Evolutionary conservation across 2,797 vertebrate genomes (phyloP).

Genomic region (Ciconia nigra): DNA sequence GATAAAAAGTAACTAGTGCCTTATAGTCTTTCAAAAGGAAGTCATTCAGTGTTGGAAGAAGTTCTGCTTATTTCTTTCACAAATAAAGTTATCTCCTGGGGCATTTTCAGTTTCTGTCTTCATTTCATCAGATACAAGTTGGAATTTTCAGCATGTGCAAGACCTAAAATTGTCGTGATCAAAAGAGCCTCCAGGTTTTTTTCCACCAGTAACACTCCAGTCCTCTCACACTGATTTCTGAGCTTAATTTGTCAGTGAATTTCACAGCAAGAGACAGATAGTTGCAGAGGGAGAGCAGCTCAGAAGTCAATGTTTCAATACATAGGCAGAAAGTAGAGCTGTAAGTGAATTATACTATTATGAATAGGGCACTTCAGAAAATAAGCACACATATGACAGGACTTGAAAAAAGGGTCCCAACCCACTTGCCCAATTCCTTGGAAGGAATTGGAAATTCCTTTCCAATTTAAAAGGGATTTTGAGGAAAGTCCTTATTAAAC

Average conservation of each 20-base stretch:
- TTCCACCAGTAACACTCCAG: not conserved
- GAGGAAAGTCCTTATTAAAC: not conserved
- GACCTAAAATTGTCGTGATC: not conserved
- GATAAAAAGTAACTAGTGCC: not conserved
- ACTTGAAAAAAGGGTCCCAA: not conserved
- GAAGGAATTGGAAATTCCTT: not conserved
- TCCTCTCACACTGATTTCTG: not conserved
- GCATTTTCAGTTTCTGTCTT: not conserved
- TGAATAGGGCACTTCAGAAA: not conserved
- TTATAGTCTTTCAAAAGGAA: not conserved
- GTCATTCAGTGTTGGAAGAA: not conserved
- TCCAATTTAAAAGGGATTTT: not conserved
- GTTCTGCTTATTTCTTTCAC: not conserved
- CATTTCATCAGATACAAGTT: not conserved
- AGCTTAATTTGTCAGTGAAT: not conserved
- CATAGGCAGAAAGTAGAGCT: not conserved
- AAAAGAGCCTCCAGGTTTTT: not conserved
- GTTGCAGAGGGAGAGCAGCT: not conserved
- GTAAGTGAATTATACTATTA: not conserved
- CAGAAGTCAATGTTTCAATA: not conserved
- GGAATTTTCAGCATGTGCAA: not conserved
- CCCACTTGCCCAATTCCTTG: not conserved
- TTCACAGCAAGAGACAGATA: not conserved
- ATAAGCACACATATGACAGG: not conserved
- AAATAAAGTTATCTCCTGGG: not conserved